Conservation (phyloP, 2,113 vertebrate species). For the Poecilia latipinna region DNA sequence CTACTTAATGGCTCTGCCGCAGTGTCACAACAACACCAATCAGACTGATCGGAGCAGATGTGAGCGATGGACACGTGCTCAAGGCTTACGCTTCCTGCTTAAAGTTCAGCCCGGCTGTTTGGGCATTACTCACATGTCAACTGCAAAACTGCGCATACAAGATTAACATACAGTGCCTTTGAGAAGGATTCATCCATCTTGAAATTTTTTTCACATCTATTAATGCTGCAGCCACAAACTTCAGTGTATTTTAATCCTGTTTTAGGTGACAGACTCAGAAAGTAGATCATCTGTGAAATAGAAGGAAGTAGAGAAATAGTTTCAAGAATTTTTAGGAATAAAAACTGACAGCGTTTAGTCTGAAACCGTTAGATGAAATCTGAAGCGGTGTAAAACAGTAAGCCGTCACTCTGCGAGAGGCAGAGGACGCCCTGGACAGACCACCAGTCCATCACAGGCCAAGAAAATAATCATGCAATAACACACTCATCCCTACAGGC, state of each 20-base stretch:
- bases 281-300: not conserved
- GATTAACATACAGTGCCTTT: not conserved
- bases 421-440: too few species aligned
- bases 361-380: not conserved
- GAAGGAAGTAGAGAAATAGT: not conserved
- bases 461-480: too few species aligned
- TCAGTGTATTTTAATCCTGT: not conserved
- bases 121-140: constrained; percentile 29
- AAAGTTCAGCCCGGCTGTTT: constrained; percentile 19
- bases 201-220: not conserved
- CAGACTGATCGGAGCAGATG: constrained; percentile 37
- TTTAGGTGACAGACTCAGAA: not conserved
- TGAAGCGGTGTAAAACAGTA: not conserved
- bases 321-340: not conserved
- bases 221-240: not conserved
- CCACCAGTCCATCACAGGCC: too few species aligned
- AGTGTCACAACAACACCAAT: constrained; percentile 47
- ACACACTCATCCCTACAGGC: too few species aligned
- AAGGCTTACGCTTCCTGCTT: constrained; percentile 17
- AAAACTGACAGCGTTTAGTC: not conserved
- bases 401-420: too few species aligned
- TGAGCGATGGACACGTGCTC: constrained; percentile 46
- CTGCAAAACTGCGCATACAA: constrained; percentile 1
- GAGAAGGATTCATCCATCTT: not conserved
- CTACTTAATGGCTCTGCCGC: constrained; percentile 46